Evolutionary conservation across 2,797 vertebrate species (phyloP).

Genomic region (Lepilemur ruficaudatus): DNA sequence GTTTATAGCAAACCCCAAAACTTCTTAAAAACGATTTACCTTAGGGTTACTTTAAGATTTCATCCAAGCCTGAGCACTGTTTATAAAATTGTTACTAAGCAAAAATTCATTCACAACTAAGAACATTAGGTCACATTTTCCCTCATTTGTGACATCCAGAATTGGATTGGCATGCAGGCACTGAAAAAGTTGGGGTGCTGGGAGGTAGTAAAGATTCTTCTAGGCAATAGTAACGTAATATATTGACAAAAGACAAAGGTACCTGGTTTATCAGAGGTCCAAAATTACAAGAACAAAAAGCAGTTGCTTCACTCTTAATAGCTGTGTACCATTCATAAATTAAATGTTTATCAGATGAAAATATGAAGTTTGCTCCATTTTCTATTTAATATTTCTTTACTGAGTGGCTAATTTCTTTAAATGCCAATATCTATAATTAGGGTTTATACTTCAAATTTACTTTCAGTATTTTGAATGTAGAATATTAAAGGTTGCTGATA

Average conservation of each 20-base stretch:
- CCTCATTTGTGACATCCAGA: not conserved
- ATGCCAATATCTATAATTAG: not conserved
- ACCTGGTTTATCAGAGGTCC: not conserved
- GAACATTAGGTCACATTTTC: not conserved
- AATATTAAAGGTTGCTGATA: conserved; percentile 5
- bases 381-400: not conserved
- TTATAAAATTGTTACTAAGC: conserved; percentile 4
- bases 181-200: not conserved
- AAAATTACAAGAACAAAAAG: not conserved
- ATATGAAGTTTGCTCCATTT: conserved; percentile 31
- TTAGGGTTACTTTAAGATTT: not conserved
- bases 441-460: conserved; percentile 11
- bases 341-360: not conserved
- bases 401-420: conserved; percentile 29
- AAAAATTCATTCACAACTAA: conserved; percentile 4
- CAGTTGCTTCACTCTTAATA: not conserved
- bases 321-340: not conserved
- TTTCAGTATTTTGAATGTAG: conserved; percentile 25
- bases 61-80: not conserved
- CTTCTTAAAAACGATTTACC: conserved; percentile 24
- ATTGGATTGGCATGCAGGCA: not conserved
- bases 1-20: not conserved
- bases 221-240: not conserved
- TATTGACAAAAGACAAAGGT: not conserved
- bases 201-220: not conserved